Base-by-base conservation (phyloP, 2,797 vertebrate species). In the Macrochelys suwanniensis region DNA sequence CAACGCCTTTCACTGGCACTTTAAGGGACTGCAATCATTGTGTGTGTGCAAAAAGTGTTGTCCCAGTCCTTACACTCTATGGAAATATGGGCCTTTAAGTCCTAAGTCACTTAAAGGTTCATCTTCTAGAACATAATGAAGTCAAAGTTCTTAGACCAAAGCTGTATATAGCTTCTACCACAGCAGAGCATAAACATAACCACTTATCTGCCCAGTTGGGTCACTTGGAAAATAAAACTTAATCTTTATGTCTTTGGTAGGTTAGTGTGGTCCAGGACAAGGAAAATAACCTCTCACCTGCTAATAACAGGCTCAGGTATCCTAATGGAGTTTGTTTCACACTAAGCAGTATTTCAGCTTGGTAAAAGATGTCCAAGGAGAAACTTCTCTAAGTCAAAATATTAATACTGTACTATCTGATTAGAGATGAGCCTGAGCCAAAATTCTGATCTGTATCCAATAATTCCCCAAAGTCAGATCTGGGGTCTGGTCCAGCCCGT, bases 181-280 rank as follows among this genome's bases (percentile, higher is more conserved):
- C 7, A 82, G 59, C 80, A 76, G 76, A 90, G 42, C 68, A 84
- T 82, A 65, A 92, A 87, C 89, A 33, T 87, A 89, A 79, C 76
- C 68, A 50, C 28, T 89, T 33, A 28, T 19, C 68, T 84, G 37
- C 59, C 56, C 47, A 10, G 92, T 92, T 94, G 42, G 82, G 76
- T 92, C 6, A 77, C 74, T 71, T 57, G 85, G 57, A 81, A 49
- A 96, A 82, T 85, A 77, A 77, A 77, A 77, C 74, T 31, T 82
- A 65, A 81, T 82, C 85, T 82, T 78, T 87, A 12, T 82, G 56
- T 80, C 89, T 88, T 92, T 83, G 42, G 51, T 87, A 87, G 68
- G 51, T 37, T 49, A 77, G 7, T 4, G n/a, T 84, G 84, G 90
- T 87, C 68, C 82, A 87, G 80, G 96, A 19, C 59, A 61, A 23